Base-by-base conservation (phyloP, 1,140 invertebrate species). In the Asbolus verrucosus region DNA sequence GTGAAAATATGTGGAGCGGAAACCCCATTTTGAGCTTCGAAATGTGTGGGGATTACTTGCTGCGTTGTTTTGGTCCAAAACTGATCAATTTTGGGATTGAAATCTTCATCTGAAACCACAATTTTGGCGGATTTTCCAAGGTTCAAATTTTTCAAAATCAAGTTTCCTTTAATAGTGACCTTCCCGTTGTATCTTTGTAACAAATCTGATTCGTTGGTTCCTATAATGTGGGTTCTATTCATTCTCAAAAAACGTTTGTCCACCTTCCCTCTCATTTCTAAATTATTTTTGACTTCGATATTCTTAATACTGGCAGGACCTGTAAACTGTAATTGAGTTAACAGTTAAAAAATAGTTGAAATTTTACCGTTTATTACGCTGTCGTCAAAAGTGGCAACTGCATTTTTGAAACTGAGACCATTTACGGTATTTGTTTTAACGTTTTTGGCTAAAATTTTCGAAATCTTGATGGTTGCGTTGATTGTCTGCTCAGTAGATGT, bases 51-150 rank as follows among this genome's bases (percentile, higher is more conserved):
- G 43, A 78, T 72, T n/a, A 11, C 73, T 67, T 80, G 78, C 60
- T 74, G 59, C 21, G 62, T 74, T 54, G 54, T 73, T 73, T 78
- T 80, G n/a, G 70, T 74, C 78, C 78, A 80, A 65, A 76, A 80
- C 41, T 69, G 62, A 13, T 72, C 62, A 14, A 67, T 18, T 60
- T 73, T 67, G 9, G 67, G 61, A 38, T 73, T 54, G 31, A 76
- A 77, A 62, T 71, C 60, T 8, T 73, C 71, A 6, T 61, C 72
- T 36, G 69, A 69, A 5, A 77, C 24, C 30, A 67, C 43, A 4
- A 79, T 39, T 39, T 41, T 71, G 2, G 72, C 54, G 5, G 67
- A 59, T 11, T 67, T 50, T 38, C 18, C 33, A 14, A 76, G 38
- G 21, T 30, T 19, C 0, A 78, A 33, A 50, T 75, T 72, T 21